Conservation (phyloP, 2,888 invertebrate genomes). For the Acanthosepion esculentum region DNA sequence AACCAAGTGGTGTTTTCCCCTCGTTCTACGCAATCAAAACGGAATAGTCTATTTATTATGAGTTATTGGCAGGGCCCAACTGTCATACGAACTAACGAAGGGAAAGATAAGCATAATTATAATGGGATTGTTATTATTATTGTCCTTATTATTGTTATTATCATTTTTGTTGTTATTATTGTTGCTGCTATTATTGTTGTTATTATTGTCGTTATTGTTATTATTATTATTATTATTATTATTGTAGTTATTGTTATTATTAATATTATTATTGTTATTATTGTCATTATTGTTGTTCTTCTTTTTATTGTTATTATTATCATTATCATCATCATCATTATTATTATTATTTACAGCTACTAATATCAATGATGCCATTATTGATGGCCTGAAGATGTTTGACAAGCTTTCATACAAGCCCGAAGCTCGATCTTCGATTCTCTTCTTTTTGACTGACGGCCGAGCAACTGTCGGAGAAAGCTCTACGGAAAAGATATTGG, state of each 20-base stretch:
- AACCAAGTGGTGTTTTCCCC: no score
- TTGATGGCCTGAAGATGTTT: constrained; percentile 55
- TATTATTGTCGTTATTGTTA: no score
- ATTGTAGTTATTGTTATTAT: background rate
- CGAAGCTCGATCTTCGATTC: constrained; percentile 56
- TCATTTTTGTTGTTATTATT: no score
- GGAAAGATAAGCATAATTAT: no score
- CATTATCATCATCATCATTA: background rate
- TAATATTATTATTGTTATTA: background rate
- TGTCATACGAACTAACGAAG: no score
- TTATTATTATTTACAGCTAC: constrained; percentile 57
- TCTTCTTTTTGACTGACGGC: constrained; percentile 77
- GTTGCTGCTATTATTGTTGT: no score
- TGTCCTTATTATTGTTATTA: no score
- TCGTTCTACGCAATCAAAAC: no score
- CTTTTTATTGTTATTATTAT: background rate
- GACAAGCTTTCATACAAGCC: constrained; percentile 50
- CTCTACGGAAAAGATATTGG: constrained; percentile 66
- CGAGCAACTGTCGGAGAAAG: constrained; percentile 74
- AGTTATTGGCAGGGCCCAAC: no score
- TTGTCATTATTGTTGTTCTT: background rate
- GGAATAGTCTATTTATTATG: no score
- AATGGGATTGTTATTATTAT: no score
- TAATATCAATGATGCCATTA: constrained; percentile 62
- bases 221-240: no score